These are phyloP conservation scores for Laspeyria flexula DNA, from an alignment of 2,888 invertebrate genomes.

Conservation along the genomic window DNA sequence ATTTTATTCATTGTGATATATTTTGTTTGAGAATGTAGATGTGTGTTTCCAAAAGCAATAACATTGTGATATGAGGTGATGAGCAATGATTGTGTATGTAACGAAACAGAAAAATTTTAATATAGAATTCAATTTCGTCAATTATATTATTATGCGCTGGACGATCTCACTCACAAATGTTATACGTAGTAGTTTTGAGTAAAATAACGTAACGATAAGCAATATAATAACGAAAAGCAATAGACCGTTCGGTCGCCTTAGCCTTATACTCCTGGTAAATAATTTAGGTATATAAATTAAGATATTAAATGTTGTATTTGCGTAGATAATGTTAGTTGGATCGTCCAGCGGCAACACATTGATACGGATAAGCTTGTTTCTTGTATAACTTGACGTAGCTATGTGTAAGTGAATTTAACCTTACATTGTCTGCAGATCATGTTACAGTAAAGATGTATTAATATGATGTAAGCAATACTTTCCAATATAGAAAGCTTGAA, in stretches of 20 bases:
- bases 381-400: conserved; percentile 42
- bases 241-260: conserved; percentile 46
- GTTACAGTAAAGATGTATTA: conserved; percentile 51
- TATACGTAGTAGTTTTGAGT: conserved; percentile 23
- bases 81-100: conserved; percentile 68
- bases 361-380: conserved; percentile 42
- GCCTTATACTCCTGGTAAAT: conserved; percentile 38
- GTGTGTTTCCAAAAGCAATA: conserved; percentile 83
- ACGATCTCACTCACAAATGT: conserved; percentile 48
- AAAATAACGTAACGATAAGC: conserved; percentile 26
- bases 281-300: conserved; percentile 34
- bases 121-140: conserved; percentile 74
- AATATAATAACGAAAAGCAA: conserved; percentile 40
- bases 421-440: conserved; percentile 44
- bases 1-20: conserved; percentile 81
- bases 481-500: conserved; percentile 74
- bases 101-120: conserved; percentile 56
- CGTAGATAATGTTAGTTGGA: conserved; percentile 22
- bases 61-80: conserved; percentile 79
- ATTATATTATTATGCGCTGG: conserved; percentile 64
- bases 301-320: conserved; percentile 26
- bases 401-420: conserved; percentile 49
- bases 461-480: conserved; percentile 64
- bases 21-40: conserved; percentile 72
- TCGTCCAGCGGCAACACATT: conserved; percentile 24